These are phyloP conservation scores for Urocyon cinereoargenteus DNA, from an alignment of 2,797 vertebrate genomes.

Conservation along the genomic window DNA sequence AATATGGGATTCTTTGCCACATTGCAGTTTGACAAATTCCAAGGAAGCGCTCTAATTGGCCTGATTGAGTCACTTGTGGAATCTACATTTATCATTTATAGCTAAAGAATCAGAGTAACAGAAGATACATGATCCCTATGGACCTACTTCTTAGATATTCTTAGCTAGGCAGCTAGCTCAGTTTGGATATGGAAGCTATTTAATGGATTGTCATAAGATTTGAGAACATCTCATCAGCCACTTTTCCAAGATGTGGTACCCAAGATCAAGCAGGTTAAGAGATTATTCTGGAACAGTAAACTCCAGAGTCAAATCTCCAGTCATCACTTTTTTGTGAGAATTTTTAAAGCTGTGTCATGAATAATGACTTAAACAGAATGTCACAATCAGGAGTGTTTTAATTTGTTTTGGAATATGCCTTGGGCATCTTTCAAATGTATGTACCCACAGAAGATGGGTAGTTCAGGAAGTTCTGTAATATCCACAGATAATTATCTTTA, in stretches of 20 bases:
- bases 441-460: slow-evolving; percentile 2
- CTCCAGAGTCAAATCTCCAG: not conserved
- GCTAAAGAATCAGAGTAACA: not conserved
- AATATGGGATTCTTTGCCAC: not conserved
- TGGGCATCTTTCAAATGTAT: not conserved
- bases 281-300: slow-evolving; percentile 14
- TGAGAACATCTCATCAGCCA: not conserved
- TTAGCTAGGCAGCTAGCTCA: not conserved
- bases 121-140: not conserved
- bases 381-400: not conserved
- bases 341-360: not conserved
- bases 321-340: not conserved
- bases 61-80: not conserved
- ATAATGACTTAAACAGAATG: not conserved
- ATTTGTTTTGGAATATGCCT: not conserved
- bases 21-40: not conserved
- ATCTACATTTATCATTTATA: not conserved
- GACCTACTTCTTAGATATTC: not conserved
- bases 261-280: not conserved
- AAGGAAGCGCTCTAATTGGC: not conserved
- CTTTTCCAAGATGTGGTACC: slow-evolving; percentile 12
- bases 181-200: not conserved
- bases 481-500: slow-evolving; percentile 32
- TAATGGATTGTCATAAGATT: not conserved
- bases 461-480: slow-evolving; percentile 24